Percentiles rank a stretch among this genome's conserved stretches.
Evolutionary conservation across 2,797 vertebrate species (phyloP).

Genomic region (Podarcis lilfordi): DNA sequence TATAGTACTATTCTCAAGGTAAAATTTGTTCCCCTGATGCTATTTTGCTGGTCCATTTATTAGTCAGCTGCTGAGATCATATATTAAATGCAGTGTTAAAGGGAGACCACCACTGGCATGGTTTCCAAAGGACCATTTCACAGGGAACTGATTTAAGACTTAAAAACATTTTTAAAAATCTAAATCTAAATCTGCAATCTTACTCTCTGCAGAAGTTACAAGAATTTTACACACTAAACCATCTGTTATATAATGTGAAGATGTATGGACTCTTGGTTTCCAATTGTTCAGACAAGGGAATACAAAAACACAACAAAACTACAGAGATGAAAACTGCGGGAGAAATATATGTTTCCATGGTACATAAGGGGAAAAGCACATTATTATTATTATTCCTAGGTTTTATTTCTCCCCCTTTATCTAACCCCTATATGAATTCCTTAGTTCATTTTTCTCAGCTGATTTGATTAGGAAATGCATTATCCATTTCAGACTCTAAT

Average conservation of each 20-base stretch:
- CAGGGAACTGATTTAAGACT: neutral
- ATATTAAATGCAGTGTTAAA: neutral
- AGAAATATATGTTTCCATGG: neutral
- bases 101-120: rapidly evolving
- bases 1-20: neutral
- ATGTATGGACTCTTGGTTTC: neutral
- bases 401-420: neutral
- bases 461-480: slow-evolving; percentile 8
- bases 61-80: neutral
- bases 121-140: neutral
- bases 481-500: slow-evolving; percentile 4
- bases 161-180: neutral
- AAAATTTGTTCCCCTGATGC: slow-evolving; percentile 2
- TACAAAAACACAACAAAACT: neutral
- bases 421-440: neutral
- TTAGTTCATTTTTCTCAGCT: neutral
- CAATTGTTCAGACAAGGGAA: slow-evolving; percentile 5
- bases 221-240: neutral
- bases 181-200: neutral
- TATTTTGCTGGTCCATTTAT: neutral
- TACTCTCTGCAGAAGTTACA: neutral
- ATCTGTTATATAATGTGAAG: neutral
- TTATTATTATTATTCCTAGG: neutral
- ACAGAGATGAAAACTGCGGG: rapidly evolving
- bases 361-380: rapidly evolving